phyloP scores from a whole-genome alignment of 2,888 invertebrate genomes.

The Oligia fasciuncula region DNA sequence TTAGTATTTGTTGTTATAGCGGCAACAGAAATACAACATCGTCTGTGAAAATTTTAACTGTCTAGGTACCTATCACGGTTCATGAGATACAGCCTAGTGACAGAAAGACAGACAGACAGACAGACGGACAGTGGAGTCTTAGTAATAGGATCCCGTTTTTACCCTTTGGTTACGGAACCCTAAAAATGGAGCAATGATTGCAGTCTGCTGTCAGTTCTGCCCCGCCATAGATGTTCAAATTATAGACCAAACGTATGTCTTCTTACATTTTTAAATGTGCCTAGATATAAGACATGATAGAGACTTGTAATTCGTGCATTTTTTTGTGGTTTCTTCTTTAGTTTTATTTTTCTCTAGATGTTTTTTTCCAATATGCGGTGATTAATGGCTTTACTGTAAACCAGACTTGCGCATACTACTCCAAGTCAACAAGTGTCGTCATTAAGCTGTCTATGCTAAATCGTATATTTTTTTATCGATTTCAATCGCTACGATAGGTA shows the following conservation, averaged over 20 bases:
- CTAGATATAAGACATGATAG: not conserved
- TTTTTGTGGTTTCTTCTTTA: no score
- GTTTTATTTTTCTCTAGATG: not conserved
- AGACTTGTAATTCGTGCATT: not conserved
- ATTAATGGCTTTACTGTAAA: conserved; percentile 7
- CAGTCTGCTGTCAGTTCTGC: no score
- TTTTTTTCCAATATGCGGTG: conserved; percentile 3
- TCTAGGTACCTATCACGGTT: no score
- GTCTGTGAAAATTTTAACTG: no score
- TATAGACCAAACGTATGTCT: not conserved
- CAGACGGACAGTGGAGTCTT: no score
- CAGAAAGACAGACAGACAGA: no score
- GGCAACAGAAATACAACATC: no score
- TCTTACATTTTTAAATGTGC: not conserved
- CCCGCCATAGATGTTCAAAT: not conserved
- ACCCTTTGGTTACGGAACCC: no score
- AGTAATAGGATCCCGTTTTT: no score
- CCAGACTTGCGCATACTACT: conserved; percentile 13
- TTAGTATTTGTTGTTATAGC: no score
- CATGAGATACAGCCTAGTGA: no score
- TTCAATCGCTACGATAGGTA: conserved; percentile 69
- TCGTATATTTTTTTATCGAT: conserved; percentile 65
- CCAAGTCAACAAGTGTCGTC: conserved; percentile 43
- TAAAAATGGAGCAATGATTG: not conserved
- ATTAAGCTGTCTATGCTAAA: conserved; percentile 68